Conservation (phyloP, 2,797 vertebrate genomes). For the Pangasius macronema region DNA sequence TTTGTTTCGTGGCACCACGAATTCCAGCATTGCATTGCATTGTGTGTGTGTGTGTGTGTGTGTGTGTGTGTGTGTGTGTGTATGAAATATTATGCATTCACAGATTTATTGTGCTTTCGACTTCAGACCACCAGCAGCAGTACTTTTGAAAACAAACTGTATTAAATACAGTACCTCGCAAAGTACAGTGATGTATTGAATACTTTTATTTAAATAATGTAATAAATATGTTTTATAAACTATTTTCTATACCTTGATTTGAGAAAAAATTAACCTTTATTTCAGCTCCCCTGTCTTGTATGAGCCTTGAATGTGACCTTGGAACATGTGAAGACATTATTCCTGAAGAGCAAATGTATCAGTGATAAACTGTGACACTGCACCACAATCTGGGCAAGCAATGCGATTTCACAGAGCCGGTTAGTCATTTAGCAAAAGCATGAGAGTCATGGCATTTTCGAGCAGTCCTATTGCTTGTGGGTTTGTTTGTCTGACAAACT, state of each 20-base stretch:
- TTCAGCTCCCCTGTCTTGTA: slow-evolving; percentile 71
- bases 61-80: slow-evolving; percentile 85
- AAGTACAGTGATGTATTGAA: slow-evolving; percentile 81
- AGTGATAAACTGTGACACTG: slow-evolving; percentile 80
- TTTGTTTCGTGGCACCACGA: slow-evolving; percentile 72
- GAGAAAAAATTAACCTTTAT: slow-evolving; percentile 74
- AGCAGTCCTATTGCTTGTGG: slow-evolving; percentile 77
- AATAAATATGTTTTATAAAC: slow-evolving; percentile 86
- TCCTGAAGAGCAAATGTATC: slow-evolving; percentile 80
- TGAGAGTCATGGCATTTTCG: slow-evolving; percentile 74
- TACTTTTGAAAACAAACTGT: slow-evolving; percentile 73
- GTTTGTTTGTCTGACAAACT: slow-evolving; percentile 82
- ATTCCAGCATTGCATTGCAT: slow-evolving; percentile 84
- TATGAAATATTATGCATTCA: slow-evolving; percentile 83
- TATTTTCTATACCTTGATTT: slow-evolving; percentile 86
- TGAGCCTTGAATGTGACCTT: slow-evolving; percentile 81
- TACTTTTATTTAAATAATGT: slow-evolving; percentile 86
- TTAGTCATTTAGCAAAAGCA: slow-evolving; percentile 69
- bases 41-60: slow-evolving; percentile 82
- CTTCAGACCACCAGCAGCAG: slow-evolving; percentile 86
- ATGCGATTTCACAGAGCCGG: slow-evolving; percentile 70
- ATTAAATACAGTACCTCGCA: slow-evolving; percentile 75
- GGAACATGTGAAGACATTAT: slow-evolving; percentile 79
- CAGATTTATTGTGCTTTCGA: slow-evolving; percentile 83
- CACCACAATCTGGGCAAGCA: slow-evolving; percentile 75